These are phyloP conservation scores for Odontamblyopus rebecca DNA, from an alignment of 2,797 vertebrate species.

Conservation along the genomic window DNA sequence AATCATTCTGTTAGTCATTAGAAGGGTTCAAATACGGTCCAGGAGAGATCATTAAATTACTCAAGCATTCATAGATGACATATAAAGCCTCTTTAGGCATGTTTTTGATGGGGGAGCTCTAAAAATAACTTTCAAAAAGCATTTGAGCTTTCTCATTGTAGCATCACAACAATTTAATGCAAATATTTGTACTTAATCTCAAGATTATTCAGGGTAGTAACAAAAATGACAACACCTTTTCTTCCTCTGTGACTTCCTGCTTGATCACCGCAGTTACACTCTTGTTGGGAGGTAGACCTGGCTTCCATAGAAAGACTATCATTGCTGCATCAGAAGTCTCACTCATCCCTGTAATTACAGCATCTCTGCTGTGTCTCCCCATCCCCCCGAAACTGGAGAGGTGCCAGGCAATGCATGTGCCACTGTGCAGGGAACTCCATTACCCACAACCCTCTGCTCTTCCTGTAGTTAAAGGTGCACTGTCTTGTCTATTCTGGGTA, in stretches of 20 bases:
- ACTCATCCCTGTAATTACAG: slow-evolving; percentile 65
- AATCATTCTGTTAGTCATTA: no score
- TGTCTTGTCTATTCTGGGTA: no score
- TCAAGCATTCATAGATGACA: no score
- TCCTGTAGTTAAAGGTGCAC: no score
- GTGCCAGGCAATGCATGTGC: slow-evolving; percentile 46
- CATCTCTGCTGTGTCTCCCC: slow-evolving; percentile 51
- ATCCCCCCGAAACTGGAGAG: slow-evolving; percentile 28
- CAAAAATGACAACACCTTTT: not conserved
- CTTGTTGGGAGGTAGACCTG: slow-evolving; percentile 12
- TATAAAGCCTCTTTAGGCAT: no score
- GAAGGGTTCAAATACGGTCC: no score
- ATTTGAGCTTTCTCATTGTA: not conserved
- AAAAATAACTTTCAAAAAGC: not conserved
- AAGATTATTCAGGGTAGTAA: not conserved
- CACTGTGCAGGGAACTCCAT: slow-evolving; percentile 30
- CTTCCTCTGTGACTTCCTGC: not conserved
- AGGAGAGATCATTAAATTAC: no score
- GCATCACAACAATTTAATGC: not conserved
- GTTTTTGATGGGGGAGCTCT: no score
- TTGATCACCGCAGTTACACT: slow-evolving; percentile 13
- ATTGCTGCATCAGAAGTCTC: slow-evolving; percentile 61
- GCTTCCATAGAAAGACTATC: slow-evolving; percentile 52
- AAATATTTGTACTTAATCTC: not conserved
- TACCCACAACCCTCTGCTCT: not conserved